phyloP scores from a whole-genome alignment of 2,797 vertebrate genomes.

The Dallia pectoralis region DNA sequence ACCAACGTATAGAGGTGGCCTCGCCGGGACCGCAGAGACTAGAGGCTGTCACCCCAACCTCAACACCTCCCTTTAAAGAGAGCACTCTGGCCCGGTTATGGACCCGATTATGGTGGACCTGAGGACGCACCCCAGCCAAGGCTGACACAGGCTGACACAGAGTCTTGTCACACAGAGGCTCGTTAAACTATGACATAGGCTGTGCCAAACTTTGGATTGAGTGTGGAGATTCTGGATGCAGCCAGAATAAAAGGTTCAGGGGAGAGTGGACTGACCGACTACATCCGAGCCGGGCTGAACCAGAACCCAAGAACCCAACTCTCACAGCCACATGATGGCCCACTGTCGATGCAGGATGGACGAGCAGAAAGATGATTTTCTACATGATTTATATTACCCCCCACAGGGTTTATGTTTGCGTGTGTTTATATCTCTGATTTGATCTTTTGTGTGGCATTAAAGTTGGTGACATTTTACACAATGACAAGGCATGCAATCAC shows the following conservation, averaged over 20 bases:
- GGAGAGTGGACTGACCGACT: neutral
- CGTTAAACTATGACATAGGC: neutral
- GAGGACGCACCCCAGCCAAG: neutral
- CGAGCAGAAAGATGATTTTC: slow-evolving; percentile 31
- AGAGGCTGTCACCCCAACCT: neutral
- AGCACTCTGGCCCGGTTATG: neutral
- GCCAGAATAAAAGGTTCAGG: slow-evolving; percentile 13
- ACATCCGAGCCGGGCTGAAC: too few species aligned
- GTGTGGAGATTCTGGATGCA: neutral
- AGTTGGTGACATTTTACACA: neutral
- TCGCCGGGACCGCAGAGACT: neutral
- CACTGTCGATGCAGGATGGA: neutral
- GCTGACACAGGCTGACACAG: too few species aligned
- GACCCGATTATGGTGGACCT: neutral
- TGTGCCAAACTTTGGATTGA: neutral
- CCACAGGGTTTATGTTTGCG: slow-evolving; percentile 31
- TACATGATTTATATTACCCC: slow-evolving; percentile 49
- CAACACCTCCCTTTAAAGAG: neutral
- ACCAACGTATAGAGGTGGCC: slow-evolving; percentile 84
- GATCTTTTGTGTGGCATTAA: slow-evolving; percentile 30
- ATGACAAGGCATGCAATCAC: neutral
- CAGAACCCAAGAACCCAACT: neutral
- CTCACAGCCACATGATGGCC: neutral
- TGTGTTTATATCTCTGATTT: slow-evolving; percentile 47
- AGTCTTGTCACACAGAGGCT: too few species aligned